Evolutionary conservation across 2,797 vertebrate genomes (phyloP).

Genomic region (Melopsittacus undulatus): DNA sequence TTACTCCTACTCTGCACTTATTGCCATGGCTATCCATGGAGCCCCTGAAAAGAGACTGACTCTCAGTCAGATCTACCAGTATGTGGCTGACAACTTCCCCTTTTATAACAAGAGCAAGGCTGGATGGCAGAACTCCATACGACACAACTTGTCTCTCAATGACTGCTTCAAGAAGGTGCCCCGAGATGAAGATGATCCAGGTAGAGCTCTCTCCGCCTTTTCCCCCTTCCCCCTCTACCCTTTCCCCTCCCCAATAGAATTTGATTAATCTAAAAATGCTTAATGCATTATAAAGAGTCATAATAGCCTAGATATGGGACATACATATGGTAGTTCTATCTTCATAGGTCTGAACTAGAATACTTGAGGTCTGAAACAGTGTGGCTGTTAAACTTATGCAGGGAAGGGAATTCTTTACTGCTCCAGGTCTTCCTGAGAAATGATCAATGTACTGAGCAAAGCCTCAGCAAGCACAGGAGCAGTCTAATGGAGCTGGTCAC

Average conservation of each 20-base stretch:
- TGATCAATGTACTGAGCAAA: not conserved
- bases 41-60: constrained; percentile 87
- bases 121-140: constrained; percentile 96
- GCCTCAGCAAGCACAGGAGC: not conserved
- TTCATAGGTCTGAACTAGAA: not conserved
- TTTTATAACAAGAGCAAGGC: constrained; percentile 93
- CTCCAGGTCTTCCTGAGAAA: not conserved
- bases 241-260: rapidly evolving
- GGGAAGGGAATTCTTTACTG: not conserved
- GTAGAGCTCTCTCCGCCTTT: constrained; percentile 54
- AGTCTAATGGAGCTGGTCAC: not conserved
- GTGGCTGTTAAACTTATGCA: not conserved
- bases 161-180: constrained; percentile 93
- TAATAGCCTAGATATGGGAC: not conserved
- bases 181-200: constrained; percentile 86
- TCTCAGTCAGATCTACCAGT: constrained; percentile 94
- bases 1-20: constrained; percentile 95
- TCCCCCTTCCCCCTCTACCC: not conserved
- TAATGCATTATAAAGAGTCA: not conserved
- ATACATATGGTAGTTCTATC: not conserved
- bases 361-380: not conserved
- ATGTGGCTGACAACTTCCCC: constrained; percentile 91
- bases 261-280: not conserved
- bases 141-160: constrained; percentile 94
- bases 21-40: constrained; percentile 95